phyloP scores from a whole-genome alignment of 2,797 vertebrate genomes.

The Gobionotothen gibberifrons region DNA sequence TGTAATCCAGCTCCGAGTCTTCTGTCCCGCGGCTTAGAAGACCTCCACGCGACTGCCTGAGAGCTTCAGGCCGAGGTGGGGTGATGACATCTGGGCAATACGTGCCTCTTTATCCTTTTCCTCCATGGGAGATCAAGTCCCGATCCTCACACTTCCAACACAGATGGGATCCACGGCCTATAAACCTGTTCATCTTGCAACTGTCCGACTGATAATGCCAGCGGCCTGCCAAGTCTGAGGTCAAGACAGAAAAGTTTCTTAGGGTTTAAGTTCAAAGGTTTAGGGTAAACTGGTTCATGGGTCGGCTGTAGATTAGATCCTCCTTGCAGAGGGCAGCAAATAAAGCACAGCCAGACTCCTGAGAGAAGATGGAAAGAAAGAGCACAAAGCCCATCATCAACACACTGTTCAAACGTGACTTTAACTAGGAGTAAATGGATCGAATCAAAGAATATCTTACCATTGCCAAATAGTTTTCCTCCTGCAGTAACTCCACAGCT shows the following conservation, averaged over 20 bases:
- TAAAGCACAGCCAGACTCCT: slow-evolving; percentile 73
- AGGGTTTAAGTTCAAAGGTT: slow-evolving; percentile 64
- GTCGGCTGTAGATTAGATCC: slow-evolving; percentile 68
- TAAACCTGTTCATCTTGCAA: slow-evolving; percentile 51
- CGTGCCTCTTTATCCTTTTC: slow-evolving; percentile 34
- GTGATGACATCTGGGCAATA: slow-evolving; percentile 38
- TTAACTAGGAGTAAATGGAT: background rate
- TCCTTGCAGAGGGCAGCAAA: slow-evolving; percentile 74
- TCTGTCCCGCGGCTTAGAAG: slow-evolving; percentile 32
- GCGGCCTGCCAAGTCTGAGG: slow-evolving; percentile 41
- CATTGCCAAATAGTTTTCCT: slow-evolving; percentile 42
- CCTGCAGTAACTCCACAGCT: slow-evolving; percentile 48
- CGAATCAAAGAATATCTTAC: slow-evolving; percentile 45
- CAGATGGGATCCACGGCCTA: slow-evolving; percentile 48
- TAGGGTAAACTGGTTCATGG: slow-evolving; percentile 55
- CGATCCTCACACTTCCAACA: slow-evolving; percentile 30
- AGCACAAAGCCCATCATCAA: slow-evolving; percentile 9
- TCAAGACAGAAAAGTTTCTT: slow-evolving; percentile 63
- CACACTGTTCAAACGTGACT: background rate
- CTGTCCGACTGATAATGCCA: slow-evolving; percentile 61
- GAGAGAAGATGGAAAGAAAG: slow-evolving; percentile 22
- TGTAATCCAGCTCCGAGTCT: slow-evolving; percentile 37
- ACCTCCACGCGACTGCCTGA: slow-evolving; percentile 33
- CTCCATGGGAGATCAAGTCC: slow-evolving; percentile 47
- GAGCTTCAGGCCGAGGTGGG: slow-evolving; percentile 40